Base-by-base conservation (phyloP, 1,140 invertebrate species). In the Lordiphosa clarofinis region DNA sequence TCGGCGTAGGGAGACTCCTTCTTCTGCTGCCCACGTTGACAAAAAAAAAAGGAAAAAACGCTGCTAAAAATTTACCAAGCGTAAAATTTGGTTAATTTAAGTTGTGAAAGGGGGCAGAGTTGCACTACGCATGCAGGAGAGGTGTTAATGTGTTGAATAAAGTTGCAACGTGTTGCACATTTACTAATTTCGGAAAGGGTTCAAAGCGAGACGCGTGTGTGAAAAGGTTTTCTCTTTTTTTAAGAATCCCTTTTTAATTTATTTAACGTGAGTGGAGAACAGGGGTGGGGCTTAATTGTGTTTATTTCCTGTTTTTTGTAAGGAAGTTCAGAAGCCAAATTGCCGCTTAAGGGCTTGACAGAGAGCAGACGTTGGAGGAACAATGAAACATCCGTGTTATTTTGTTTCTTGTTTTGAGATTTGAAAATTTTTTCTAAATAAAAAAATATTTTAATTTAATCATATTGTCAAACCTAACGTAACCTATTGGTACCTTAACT, bases 51-150 rank as follows among this genome's bases (percentile, higher is more conserved):
- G 42, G 39, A 12, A 44, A 13, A 47, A 47, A 37, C 47, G 11
- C 48, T 62, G 55, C 55, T 78, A 67, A 78, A 78, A 79, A 60
- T 79, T 69, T 73, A 60, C 70, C 70, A 79, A 59, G 75, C 75
- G 75, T 79, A 65, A 79, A 79, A 79, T 73, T 79, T 79, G 38
- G 65, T 74, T 79, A 79, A 79, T 79, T 79, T 79, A 61, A 68
- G 58, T 63, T 69, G 65, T 39, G 33, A 38, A 28, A 7, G 28
- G 28, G 28, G 7, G 7, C 38, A 11, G 39, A 42, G 35, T 58
- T 52, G 13, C 12, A 3, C 15, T 38, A 38, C 36, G 9, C 35
- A 21, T 47, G 35, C 50, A 36, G 44, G 5, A 44, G 46, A 69
- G 65, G 65, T 69, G 65, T 64, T 69, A 69, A 69, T 64, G 65